phyloP scores from a whole-genome alignment of 2,113 vertebrate species.

The Brevimyrus niger region DNA sequence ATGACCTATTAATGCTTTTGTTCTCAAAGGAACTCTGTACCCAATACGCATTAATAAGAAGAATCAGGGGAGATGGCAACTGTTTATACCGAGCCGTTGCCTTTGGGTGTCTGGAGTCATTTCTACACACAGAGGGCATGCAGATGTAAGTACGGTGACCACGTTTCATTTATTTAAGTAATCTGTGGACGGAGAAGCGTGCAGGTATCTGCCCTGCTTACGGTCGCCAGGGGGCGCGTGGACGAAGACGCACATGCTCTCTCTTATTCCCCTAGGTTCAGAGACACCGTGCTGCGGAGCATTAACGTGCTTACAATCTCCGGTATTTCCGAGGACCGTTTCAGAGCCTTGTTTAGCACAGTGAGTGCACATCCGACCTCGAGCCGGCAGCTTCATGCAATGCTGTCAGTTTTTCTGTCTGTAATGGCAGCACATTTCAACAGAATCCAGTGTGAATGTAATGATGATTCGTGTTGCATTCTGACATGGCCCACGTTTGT shows the following conservation, averaged over 20 bases:
- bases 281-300: constrained; percentile 52
- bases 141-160: constrained; percentile 54
- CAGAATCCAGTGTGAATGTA: background rate
- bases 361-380: constrained; percentile 37
- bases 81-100: constrained; percentile 77
- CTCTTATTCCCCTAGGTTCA: constrained; percentile 56
- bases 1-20: background rate
- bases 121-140: constrained; percentile 54
- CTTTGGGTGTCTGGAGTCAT: constrained; percentile 65
- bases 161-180: background rate
- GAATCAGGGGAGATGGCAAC: constrained; percentile 72
- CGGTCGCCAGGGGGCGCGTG: background rate
- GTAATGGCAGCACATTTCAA: background rate
- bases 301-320: constrained; percentile 46
- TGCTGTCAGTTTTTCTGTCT: background rate
- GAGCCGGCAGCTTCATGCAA: background rate
- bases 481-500: background rate
- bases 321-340: constrained; percentile 56
- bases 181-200: no score
- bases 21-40: constrained; percentile 59
- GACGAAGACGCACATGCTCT: background rate
- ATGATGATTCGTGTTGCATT: background rate
- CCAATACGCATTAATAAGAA: constrained; percentile 63
- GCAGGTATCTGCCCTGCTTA: background rate
- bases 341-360: constrained; percentile 54